phyloP scores from a whole-genome alignment of 2,888 invertebrate species.

The Hedychridium roseum region DNA sequence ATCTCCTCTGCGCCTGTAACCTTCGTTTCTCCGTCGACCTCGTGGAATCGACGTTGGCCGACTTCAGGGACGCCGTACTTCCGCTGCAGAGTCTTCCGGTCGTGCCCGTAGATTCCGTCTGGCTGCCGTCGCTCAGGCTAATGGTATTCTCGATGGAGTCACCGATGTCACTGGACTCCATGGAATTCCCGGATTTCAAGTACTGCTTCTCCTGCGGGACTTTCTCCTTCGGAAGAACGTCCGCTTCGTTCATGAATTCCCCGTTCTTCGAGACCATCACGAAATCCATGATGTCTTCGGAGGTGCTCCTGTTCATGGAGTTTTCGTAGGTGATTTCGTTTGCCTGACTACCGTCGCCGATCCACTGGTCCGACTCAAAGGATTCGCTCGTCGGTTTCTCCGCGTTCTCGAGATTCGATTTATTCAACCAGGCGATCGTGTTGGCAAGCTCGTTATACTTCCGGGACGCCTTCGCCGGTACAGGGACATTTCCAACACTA shows the following conservation, averaged over 20 bases:
- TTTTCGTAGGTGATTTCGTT: not conserved
- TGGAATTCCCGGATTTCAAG: constrained; percentile 70
- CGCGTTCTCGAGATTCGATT: constrained; percentile 7
- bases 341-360: too few relatives aligned
- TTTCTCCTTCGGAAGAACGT: too few relatives aligned
- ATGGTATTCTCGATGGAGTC: constrained; percentile 67
- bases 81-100: constrained; percentile 57
- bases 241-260: constrained; percentile 44
- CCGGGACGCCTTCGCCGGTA: constrained; percentile 12
- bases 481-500: too few relatives aligned
- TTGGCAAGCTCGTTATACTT: constrained; percentile 23
- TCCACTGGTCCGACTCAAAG: too few relatives aligned
- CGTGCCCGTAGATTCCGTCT: constrained; percentile 64
- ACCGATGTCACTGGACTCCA: constrained; percentile 74
- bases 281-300: constrained; percentile 49
- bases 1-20: constrained; percentile 60
- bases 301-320: constrained; percentile 29
- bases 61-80: constrained; percentile 70
- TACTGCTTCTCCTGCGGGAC: constrained; percentile 13
- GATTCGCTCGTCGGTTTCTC: too few relatives aligned
- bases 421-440: constrained; percentile 29
- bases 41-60: constrained; percentile 70
- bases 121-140: constrained; percentile 70
- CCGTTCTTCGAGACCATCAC: constrained; percentile 48
- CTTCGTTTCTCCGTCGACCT: constrained; percentile 32